Evolutionary conservation across 2,797 vertebrate species (phyloP), one percentile per base, ranked within the genome.

Genomic region (Lepidocolaptes lacrymiger): DNA sequence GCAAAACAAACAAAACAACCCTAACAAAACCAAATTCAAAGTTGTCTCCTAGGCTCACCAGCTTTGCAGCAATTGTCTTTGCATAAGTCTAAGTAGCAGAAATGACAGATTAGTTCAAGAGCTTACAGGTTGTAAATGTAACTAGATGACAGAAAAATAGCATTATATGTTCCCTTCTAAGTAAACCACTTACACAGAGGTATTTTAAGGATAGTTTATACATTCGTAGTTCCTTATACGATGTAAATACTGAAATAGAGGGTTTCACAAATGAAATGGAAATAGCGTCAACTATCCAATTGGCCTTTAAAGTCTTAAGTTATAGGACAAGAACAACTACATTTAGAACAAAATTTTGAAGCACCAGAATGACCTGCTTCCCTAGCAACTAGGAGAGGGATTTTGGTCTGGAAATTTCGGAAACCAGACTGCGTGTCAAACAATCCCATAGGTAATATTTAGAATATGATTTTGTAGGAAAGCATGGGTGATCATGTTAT

Each of bases 151-250:
- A 88, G 69, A 77, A 88, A 96, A 88, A 78, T 49, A 77, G 20
- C 17, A 56, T 94, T 77, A 61, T 58, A 51, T 15, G 32, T 77
- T 84, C 54, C 32, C n/a, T 83, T 83, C 67, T 56, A 37, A 85
- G 27, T 54, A 71, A 92, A 67, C 7, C n/a, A 72, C 72, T 71
- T 77, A 48, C 13, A 34, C 74, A 78, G 49, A 69, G 17, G 75
- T 72, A 77, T 89, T 91, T 76, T 41, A 83, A 67, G 36, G 26
- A 41, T 44, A 88, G 37, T 91, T 95, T 88, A 74, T 68, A 83
- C 30, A 51, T 89, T 82, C 28, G 49, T 79, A 58, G 24, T 67
- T 93, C 85, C 64, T 89, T 84, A 68, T 43, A 80, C 64, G 24
- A 55, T 63, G 7, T n/a, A 56, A 72, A 66, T 52, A 67, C 28